Evolutionary conservation across 2,113 vertebrate species (phyloP), one percentile per base, ranked within the genome.

Genomic region (Phalacrocorax brasilianus): DNA sequence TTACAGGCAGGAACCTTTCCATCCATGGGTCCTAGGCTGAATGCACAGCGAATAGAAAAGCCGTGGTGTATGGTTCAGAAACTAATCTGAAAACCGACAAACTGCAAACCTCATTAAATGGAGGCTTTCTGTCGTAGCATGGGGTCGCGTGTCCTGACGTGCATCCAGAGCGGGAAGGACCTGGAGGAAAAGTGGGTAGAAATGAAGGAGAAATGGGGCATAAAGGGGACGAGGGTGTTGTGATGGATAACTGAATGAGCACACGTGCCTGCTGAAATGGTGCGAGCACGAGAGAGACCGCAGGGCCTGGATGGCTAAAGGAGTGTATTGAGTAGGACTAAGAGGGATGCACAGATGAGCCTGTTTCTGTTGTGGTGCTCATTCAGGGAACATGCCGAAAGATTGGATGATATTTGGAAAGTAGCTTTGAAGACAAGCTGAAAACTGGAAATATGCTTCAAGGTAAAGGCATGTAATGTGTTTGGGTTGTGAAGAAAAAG

Each of bases 31-130:
- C n/a, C 40, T 52, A 14, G 32, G 22, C 12, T 55, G 47, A 84
- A 74, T 20, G 52, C 50, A 66, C 6, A 50, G 45, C 50, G 65
- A 84, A 44, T 4, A 83, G 78, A 66, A 92, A 80, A 77, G 35
- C 26, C 20, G 42, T 2, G 2, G 28, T 0, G 0, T 8, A 21
- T 1, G 4, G 42, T 55, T 95, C 59, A 62, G 58, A 88, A 67
- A 20, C 26, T 63, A 11, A 59, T 42, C 65, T 89, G 78, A 53
- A 88, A 67, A 21, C 14, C 42, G 20, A 42, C 10, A 42, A 85
- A 38, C 21, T 24, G 49, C 56, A 95, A 72, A 71, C 7, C n/a
- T 55, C 44, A 32, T 68, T 89, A 89, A 81, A 72, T 9, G 23
- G 24, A 58, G n/a, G 3, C 9, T 93, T 80, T 86, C 40, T 8